phyloP scores from a whole-genome alignment of 2,113 vertebrate genomes.

The Periophthalmus modestus region DNA sequence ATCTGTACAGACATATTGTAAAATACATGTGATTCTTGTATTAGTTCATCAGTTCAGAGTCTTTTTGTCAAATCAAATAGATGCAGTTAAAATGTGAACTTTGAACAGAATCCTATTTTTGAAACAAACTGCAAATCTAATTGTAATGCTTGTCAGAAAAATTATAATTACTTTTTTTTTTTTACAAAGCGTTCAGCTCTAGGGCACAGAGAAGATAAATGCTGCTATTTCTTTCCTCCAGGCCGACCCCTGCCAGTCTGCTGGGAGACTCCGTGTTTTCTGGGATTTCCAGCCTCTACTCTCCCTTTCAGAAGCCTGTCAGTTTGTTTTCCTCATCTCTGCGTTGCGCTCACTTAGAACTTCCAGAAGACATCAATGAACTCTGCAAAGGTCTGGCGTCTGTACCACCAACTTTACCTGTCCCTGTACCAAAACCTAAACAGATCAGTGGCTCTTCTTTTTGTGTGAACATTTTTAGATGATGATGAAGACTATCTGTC shows the following conservation, averaged over 20 bases:
- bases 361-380: conserved; percentile 92
- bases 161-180: no score
- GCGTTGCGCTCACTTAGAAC: conserved; percentile 87
- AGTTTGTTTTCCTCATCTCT: conserved; percentile 90
- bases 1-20: no score
- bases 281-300: conserved; percentile 80
- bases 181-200: no score
- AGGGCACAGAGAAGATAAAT: not conserved
- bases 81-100: no score
- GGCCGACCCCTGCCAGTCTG: conserved; percentile 85
- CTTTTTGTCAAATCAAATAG: no score
- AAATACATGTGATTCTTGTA: no score
- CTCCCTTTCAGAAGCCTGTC: conserved; percentile 82
- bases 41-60: no score
- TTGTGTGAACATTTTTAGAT: conserved; percentile 63
- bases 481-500: conserved; percentile 85
- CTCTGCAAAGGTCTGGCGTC: conserved; percentile 85
- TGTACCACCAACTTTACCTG: not conserved
- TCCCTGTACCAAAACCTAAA: not conserved
- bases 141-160: no score
- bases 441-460: not conserved
- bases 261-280: conserved; percentile 83
- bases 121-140: no score
- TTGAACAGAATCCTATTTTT: no score
- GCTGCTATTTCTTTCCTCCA: conserved; percentile 44